Base-by-base conservation (phyloP, 1,140 invertebrate genomes). In the Scaptomyza montana region DNA sequence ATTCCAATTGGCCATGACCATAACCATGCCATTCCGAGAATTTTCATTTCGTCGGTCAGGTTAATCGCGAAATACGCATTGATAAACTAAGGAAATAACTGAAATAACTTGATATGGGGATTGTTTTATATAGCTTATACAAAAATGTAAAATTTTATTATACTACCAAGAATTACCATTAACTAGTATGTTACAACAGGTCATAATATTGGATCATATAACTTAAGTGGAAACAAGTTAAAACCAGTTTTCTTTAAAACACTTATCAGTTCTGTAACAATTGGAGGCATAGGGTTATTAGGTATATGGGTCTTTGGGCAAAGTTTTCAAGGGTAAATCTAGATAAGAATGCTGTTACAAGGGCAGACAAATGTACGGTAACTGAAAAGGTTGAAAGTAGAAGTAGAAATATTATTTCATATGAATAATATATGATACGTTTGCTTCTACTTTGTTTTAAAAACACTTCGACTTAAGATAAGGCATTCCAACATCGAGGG, bases 1-100 rank as follows among this genome's bases (percentile, higher is more conserved):
- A 78, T 77, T 70, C 65, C 70, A 30, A 41, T 61, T 60, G 54
- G 54, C 70, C 78, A 55, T 81, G 74, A 80, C 78, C 79, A 81
- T 61, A 65, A 57, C 70, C 19, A 74, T 54, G 19, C 8, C 16
- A 47, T 79, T 82, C 80, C 60, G 4, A 46, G 80, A 73, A 82
- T 51, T 73, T 39, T n/a, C n/a, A 28, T 49, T 53, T 45, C 41
- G 30, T 60, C 43, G 13, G 19, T 12, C 39, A 43, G 13, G 55
- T 43, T 51, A 43, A 66, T 43, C 46, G 21, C 25, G 7, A 12
- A 3, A 13, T 33, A 47, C 56, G 25, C 9, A 30, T 57, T 57
- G 13, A 43, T 33, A 51, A 71, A 79, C 49, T 76, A 61, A 71
- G 77, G 61, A 66, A 71, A 60, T 53, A 54, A 7, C 21, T 55